A percentile compares a stretch with the other conserved stretches of the same genome.
Conservation (phyloP, 2,113 vertebrate genomes). For the Thalassarche chlororhynchos region DNA sequence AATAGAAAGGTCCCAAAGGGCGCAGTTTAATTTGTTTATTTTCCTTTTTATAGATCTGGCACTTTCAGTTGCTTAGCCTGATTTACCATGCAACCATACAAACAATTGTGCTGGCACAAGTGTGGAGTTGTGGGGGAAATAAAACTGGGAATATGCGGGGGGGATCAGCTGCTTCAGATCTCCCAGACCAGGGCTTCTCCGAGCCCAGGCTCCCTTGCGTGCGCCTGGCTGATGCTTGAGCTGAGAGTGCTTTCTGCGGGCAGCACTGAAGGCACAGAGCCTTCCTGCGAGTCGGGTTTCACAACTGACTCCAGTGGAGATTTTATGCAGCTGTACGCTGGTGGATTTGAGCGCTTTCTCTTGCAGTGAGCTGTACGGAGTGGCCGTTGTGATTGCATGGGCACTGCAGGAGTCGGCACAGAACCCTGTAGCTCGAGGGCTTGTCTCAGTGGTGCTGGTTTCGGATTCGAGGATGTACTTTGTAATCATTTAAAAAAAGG, state of each 20-base stretch:
- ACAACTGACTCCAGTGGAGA: neutral
- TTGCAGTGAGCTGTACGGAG: neutral
- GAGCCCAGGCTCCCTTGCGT: neutral
- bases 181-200: neutral
- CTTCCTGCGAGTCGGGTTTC: neutral
- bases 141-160: neutral
- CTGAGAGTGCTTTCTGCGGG: neutral
- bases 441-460: neutral
- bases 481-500: neutral
- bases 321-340: accelerated
- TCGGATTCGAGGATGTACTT: neutral
- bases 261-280: neutral
- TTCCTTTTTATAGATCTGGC: neutral
- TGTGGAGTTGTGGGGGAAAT: neutral
- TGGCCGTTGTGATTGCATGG: neutral
- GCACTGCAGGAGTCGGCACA: neutral
- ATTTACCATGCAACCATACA: accelerated
- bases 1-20: neutral
- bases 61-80: neutral
- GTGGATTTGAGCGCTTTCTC: neutral
- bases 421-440: neutral
- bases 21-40: neutral
- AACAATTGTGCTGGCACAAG: neutral
- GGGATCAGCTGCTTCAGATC: neutral
- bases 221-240: neutral